Evolutionary conservation across 2,888 invertebrate species (phyloP), one percentile per base, ranked within the genome.

Genomic region (Odontocerum albicorne): DNA sequence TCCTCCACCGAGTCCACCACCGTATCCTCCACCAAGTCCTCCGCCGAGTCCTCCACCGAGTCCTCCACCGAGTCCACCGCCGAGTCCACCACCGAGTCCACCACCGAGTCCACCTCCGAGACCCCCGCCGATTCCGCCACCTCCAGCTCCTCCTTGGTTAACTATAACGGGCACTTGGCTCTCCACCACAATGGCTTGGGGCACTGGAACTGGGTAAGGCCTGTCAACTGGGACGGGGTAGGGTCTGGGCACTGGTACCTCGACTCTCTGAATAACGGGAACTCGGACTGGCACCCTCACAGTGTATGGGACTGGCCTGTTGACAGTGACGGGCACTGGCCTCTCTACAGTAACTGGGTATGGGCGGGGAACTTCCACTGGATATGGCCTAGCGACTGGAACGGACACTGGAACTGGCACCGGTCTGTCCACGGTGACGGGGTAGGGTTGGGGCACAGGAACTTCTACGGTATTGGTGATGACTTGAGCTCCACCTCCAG

Each of bases 371-470:
- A 79, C 75, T 44, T 77, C 66, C 17, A 81, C 74, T 10, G 77
- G 71, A 65, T 77, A 77, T 50, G 81, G 78, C 52, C 80, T 68
- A 71, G 79, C 73, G 42, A 79, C 73, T 17, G 77, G 72, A 15
- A 71, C 70, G 2, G 77, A 71, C n/a, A 80, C 72, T 47, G 75
- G 73, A 32, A 72, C 72, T 2, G 77, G 74, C 10, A 73, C 72
- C 7, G 77, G 77, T 36, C 76, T 72, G 55, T 77, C 77, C 1
- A 78, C 76, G 12, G 75, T 69, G 0, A 78, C 77, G 2, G 77
- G 76, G 56, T 77, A 78, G 1, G 77, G 77, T 1, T 76, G 76
- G 0, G 77, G 77, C 0, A 77, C 75, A 0, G 77, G 77, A 1
- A 76, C 73, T 1, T 77, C 76, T 2, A 77, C 69, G 57, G 77